Evolutionary conservation across 2,888 invertebrate species (phyloP), one percentile per base, ranked within the genome.

Genomic region (Odontocolon sp.): DNA sequence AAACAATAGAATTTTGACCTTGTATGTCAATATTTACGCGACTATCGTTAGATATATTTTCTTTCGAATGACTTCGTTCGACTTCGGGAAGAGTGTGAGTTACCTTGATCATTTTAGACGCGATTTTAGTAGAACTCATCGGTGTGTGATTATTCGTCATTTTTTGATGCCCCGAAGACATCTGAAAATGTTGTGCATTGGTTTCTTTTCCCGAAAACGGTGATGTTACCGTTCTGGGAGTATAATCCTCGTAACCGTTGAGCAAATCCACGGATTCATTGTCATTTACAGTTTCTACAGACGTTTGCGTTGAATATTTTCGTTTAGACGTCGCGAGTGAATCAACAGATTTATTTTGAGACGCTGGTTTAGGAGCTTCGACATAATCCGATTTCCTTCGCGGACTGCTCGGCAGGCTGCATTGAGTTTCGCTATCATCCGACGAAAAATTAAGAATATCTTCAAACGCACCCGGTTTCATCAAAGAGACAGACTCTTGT

Each of bases 361-460:
- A 23, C 23, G 2, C 23, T 50, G 23, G 11, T 3, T 23, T 33
- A 4, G 31, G 5, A 18, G 16, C 21, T 11, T n/a, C 1, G 1
- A 36, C 3, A 3, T 6, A 2, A 6, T 36, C 50, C 2, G 38
- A n/a, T 26, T 50, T 23, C 21, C 16, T 14, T n/a, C 9, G 14
- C 1, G 47, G 36, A 8, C 50, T 50, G 26, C 47, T 23, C 38
- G 38, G 16, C 40, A 14, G 9, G n/a, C 9, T 18, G 18, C 16
- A 54, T 18, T 54, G 31, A 21, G 23, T 47, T 5, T 47, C 14
- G 57, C 45, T 63, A 2, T 57, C 63, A 59, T 78, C 54, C 11
- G 75, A 73, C 16, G 69, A 67, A 16, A 61, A 57, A 61, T 75
- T 61, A 2, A 79, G 28, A 4, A 80, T 40, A 47, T 63, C 69